Evolutionary conservation across 1,140 invertebrate genomes (phyloP).

Genomic region (Monomorium pharaonis): DNA sequence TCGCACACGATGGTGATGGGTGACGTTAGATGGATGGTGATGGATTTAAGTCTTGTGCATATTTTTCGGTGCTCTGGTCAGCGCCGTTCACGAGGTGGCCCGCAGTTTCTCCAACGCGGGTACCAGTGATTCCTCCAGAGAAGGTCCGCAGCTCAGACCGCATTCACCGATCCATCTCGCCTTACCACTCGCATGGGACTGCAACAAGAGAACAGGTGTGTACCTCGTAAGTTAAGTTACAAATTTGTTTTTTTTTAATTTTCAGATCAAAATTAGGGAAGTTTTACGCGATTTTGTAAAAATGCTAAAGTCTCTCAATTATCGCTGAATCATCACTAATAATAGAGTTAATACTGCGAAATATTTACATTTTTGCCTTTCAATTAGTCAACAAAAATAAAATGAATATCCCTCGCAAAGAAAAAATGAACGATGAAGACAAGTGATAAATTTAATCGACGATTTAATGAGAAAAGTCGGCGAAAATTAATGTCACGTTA

Average conservation of each 20-base stretch:
- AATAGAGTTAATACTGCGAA: neutral
- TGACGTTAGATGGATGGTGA: slow-evolving; percentile 78
- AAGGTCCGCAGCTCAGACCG: slow-evolving; percentile 82
- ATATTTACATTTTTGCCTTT: neutral
- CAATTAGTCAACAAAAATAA: neutral
- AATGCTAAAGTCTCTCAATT: neutral
- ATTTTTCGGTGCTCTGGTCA: slow-evolving; percentile 59
- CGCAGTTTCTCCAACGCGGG: slow-evolving; percentile 82
- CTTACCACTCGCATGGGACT: slow-evolving; percentile 91
- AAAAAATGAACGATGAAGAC: neutral
- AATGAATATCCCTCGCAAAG: neutral
- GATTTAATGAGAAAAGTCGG: neutral
- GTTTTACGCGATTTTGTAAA: neutral
- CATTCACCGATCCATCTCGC: slow-evolving; percentile 91
- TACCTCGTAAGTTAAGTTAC: neutral
- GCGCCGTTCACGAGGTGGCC: slow-evolving; percentile 81
- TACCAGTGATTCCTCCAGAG: slow-evolving; percentile 81
- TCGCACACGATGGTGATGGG: slow-evolving; percentile 73
- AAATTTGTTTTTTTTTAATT: neutral
- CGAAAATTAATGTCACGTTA: neutral
- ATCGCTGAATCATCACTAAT: neutral
- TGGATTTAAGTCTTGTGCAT: slow-evolving; percentile 84
- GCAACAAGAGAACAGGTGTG: slow-evolving; percentile 79
- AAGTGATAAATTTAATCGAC: neutral
- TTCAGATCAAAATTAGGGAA: neutral